Percentiles rank a stretch among this genome's conserved stretches.
phyloP scores from a whole-genome alignment of 2,888 invertebrate genomes.

The Zygogramma bicolorata region DNA sequence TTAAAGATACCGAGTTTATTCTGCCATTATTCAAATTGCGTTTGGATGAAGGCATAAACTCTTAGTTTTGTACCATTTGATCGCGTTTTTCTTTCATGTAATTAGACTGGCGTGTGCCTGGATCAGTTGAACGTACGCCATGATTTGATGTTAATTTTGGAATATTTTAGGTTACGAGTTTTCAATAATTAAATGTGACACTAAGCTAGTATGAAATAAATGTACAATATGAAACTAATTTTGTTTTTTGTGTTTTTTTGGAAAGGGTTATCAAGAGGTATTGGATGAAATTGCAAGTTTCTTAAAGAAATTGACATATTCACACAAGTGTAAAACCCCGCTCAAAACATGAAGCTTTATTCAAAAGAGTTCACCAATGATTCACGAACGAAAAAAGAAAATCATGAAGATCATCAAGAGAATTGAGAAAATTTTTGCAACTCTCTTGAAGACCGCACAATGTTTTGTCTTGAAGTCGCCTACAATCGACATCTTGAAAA shows the following conservation, averaged over 20 bases:
- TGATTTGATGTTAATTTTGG: slow-evolving; percentile 24
- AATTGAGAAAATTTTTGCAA: slow-evolving; percentile 60
- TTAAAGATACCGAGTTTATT: slow-evolving; percentile 42
- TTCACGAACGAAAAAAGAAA: slow-evolving; percentile 40
- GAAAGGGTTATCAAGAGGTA: slow-evolving; percentile 86
- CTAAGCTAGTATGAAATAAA: slow-evolving; percentile 51
- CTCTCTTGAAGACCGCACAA: slow-evolving; percentile 63
- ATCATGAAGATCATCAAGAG: slow-evolving; percentile 57
- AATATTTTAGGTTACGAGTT: slow-evolving; percentile 26
- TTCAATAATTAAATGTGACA: slow-evolving; percentile 43
- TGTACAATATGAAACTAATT: slow-evolving; percentile 53
- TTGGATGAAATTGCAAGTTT: slow-evolving; percentile 77
- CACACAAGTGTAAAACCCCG: slow-evolving; percentile 38
- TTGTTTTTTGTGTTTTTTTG: slow-evolving; percentile 82
- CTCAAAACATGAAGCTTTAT: slow-evolving; percentile 43
- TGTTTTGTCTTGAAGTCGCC: slow-evolving; percentile 56
- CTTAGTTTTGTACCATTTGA: slow-evolving; percentile 39
- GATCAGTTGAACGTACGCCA: slow-evolving; percentile 13
- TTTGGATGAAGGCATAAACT: slow-evolving; percentile 37
- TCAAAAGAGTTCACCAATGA: slow-evolving; percentile 48
- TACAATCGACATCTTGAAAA: slow-evolving; percentile 36
- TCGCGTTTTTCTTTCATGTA: slow-evolving; percentile 33
- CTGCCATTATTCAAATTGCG: slow-evolving; percentile 18
- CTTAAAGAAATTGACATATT: slow-evolving; percentile 50
- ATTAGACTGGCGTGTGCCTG: background rate